A percentile compares a stretch with the other conserved stretches of the same genome.
Evolutionary conservation across 2,113 vertebrate genomes (phyloP).

Genomic region (Chelonoidis abingdonii): DNA sequence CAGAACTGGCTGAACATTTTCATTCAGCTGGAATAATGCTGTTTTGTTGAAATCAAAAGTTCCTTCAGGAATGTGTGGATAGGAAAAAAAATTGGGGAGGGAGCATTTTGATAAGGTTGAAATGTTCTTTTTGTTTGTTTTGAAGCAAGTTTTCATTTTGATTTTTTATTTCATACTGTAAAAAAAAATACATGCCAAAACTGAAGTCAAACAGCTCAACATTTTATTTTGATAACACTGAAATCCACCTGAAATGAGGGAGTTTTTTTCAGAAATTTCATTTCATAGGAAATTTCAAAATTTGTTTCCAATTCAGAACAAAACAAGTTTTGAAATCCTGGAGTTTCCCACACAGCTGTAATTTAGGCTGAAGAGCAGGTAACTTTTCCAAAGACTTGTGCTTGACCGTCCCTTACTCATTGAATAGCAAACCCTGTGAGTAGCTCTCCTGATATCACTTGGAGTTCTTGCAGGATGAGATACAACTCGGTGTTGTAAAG

Average conservation of each 20-base stretch:
- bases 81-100: background rate
- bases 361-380: background rate
- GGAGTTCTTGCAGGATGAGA: background rate
- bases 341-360: background rate
- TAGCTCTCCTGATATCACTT: background rate
- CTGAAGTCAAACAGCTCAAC: background rate
- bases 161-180: background rate
- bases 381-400: background rate
- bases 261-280: background rate
- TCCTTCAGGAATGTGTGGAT: background rate
- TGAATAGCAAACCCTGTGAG: background rate
- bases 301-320: background rate
- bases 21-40: background rate
- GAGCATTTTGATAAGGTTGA: background rate
- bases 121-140: background rate
- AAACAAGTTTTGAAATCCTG: background rate
- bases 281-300: background rate
- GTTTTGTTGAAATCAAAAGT: background rate
- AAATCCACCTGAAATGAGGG: background rate
- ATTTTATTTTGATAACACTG: background rate
- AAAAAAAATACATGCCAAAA: background rate
- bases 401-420: background rate
- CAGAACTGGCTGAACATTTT: slow-evolving; percentile 25
- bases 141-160: background rate
- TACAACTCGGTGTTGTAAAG: background rate